Evolutionary conservation across 2,888 invertebrate species (phyloP), one percentile per base, ranked within the genome.

Genomic region (Bembecia ichneumoniformis): DNA sequence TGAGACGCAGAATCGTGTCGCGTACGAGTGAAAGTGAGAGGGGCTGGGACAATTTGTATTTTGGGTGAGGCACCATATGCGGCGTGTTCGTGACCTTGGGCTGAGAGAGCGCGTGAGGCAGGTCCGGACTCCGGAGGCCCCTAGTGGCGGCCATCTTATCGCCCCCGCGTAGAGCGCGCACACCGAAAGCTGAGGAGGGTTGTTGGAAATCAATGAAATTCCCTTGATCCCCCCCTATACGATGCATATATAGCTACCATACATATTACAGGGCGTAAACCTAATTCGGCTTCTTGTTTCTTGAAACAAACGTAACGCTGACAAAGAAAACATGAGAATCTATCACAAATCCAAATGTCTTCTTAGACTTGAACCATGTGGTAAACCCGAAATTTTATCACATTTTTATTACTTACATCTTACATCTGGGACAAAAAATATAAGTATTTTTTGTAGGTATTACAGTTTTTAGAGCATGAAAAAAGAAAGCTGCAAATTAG

Each of bases 201-300:
- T 82, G 82, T 77, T 82, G 66, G 84, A 87, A 86, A 87, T 86
- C 86, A 84, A 86, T 86, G 77, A 64, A 64, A 73, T 76, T 82
- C 84, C 82, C 66, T 68, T 71, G 74, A 71, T n/a, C 76, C 74
- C 71, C 71, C n/a, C 40, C 20, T 28, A 28, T 28, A 9, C 9
- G 9, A 28, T 28, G 9, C 9, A 28, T 9, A 9, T 20, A 28
- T 28, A 28, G 75, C 72, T 71, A 66, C 68, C 70, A 62, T 60
- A 68, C 9, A 28, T 28, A 28, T 9, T 28, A 28, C 40, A 40
- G n/a, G 14, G n/a, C 14, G n/a, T 40, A 40, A 40, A 40, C 40
- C 14, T 5, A 14, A n/a, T 40, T 40, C 14, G 40, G 14, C 40
- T 40, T 40, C 11, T 10, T 40, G 13, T 40, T 40, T 40, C 40